Percentiles rank a stretch among this genome's conserved stretches.
Conservation (phyloP, 1,140 invertebrate species). For the Drosophila sproati region DNA sequence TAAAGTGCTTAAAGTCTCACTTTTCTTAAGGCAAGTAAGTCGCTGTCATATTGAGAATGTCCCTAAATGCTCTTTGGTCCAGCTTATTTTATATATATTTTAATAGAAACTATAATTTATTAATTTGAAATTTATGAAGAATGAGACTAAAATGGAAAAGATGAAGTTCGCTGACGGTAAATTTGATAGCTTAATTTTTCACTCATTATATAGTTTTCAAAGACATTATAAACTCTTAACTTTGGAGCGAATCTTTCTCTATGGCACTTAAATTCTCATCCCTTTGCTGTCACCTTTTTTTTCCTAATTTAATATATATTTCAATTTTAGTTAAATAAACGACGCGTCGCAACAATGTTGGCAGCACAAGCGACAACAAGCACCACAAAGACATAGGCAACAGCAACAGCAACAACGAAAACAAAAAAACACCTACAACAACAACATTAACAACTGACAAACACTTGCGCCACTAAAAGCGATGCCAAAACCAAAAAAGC, state of each 20-base stretch:
- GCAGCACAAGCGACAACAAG: conserved; percentile 29
- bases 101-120: too few relatives aligned
- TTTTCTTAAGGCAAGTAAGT: too few relatives aligned
- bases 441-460: conserved; percentile 29
- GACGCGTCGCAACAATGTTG: conserved; percentile 16
- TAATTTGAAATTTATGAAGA: too few relatives aligned
- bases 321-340: conserved; percentile 77
- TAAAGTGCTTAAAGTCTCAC: too few relatives aligned
- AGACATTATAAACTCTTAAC: neutral
- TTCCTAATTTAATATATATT: conserved; percentile 79
- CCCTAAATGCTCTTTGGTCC: too few relatives aligned
- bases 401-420: conserved; percentile 31
- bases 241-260: neutral
- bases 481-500: conserved; percentile 14
- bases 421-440: conserved; percentile 30
- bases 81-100: too few relatives aligned
- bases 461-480: conserved; percentile 42
- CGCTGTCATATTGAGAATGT: too few relatives aligned
- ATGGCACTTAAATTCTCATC: neutral
- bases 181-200: too few relatives aligned
- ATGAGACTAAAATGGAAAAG: too few relatives aligned
- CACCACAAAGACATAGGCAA: conserved; percentile 7
- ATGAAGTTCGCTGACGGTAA: too few relatives aligned
- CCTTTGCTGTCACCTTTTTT: conserved; percentile 33
- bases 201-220: neutral